Evolutionary conservation across 2,888 invertebrate genomes (phyloP).

Genomic region (Metopia argyrocephala): DNA sequence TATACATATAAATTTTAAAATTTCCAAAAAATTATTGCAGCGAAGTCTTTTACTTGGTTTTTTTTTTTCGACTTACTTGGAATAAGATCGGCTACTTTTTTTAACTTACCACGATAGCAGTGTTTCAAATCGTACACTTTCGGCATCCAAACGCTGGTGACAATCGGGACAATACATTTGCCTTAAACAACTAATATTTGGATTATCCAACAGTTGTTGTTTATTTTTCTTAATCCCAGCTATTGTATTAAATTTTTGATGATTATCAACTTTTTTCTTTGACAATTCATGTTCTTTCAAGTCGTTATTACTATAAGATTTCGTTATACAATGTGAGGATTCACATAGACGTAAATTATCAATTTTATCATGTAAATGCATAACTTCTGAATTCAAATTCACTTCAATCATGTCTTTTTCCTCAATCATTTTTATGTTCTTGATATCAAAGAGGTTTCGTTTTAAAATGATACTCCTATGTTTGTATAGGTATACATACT

Average conservation of each 20-base stretch:
- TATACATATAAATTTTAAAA: too few species aligned
- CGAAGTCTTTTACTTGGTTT: too few species aligned
- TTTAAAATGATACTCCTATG: not conserved
- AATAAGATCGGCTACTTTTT: too few species aligned
- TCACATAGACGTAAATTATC: slow-evolving; percentile 56
- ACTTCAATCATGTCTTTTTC: slow-evolving; percentile 71
- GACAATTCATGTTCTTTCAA: slow-evolving; percentile 32
- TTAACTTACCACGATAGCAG: slow-evolving; percentile 69
- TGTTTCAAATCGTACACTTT: slow-evolving; percentile 70
- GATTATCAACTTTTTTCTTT: slow-evolving; percentile 45
- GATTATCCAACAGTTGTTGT: slow-evolving; percentile 25
- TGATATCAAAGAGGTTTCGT: not conserved
- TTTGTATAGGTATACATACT: too few species aligned
- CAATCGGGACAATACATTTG: slow-evolving; percentile 74
- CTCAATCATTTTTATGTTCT: slow-evolving; percentile 48
- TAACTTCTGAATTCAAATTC: slow-evolving; percentile 66
- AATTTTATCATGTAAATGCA: slow-evolving; percentile 22
- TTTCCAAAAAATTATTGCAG: too few species aligned
- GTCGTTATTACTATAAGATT: slow-evolving; percentile 41
- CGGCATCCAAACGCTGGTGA: slow-evolving; percentile 70
- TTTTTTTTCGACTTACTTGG: too few species aligned
- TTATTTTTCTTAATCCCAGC: slow-evolving; percentile 19
- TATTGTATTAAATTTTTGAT: slow-evolving; percentile 49
- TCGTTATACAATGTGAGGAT: slow-evolving; percentile 63
- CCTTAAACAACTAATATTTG: slow-evolving; percentile 69